Evolutionary conservation across 2,888 invertebrate genomes (phyloP), one percentile per base, ranked within the genome.

Genomic region (Cyrtodaria siliqua): DNA sequence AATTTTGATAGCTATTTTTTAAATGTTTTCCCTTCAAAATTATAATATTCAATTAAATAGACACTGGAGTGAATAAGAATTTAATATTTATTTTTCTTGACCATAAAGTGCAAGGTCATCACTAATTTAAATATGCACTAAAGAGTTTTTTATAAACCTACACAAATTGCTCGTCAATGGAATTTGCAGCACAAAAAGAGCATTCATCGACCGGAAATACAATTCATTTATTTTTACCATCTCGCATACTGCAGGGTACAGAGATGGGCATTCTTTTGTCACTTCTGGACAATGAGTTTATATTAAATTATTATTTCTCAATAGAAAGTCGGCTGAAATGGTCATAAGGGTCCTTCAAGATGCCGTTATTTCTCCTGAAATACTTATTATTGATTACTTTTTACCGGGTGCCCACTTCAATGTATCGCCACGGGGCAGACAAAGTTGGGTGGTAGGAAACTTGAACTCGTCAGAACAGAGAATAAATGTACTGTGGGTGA

Each of bases 261-360:
- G 42, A 50, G 62, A 42, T 49, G 44, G 44, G 20, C 23, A 33
- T 8, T 42, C 60, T 44, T 59, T 71, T 64, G 63, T 63, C 62
- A 29, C 24, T n/a, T 8, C n/a, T 16, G n/a, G n/a, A 64, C 71
- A 71, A 71, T 50, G 33, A 50, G 33, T 12, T 23, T 71, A 64
- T 71, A 71, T 71, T 71, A 64, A 71, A 71, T 63, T 50, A 63
- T 57, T 71, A 64, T 56, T 23, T 59, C 63, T 52, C 18, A 63
- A 63, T 16, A 52, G 53, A 49, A 64, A 20, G 59, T 57, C 50
- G 29, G 57, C 33, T 63, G 57, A 71, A 53, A 62, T 57, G 59
- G 50, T 63, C 42, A 63, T 33, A 44, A 52, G 64, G 57, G 57
- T 63, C 59, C 55, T 52, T 52, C 52, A 52, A 16, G 23, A 24